These are phyloP conservation scores for Dasypolia templi DNA, from an alignment of 2,888 invertebrate genomes.

Conservation along the genomic window DNA sequence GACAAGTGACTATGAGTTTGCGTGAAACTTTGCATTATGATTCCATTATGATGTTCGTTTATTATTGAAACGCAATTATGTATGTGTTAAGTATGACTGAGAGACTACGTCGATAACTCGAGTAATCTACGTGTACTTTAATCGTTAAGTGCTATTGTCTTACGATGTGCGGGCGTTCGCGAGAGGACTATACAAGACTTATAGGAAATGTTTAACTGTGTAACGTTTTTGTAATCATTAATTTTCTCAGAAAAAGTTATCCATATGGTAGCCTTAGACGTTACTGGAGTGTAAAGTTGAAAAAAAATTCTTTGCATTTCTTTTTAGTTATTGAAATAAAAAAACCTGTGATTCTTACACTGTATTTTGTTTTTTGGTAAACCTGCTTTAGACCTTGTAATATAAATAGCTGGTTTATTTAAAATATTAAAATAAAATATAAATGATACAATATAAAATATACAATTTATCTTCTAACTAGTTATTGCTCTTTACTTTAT, in stretches of 20 bases:
- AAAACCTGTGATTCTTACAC: slow-evolving; percentile 89
- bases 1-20: slow-evolving; percentile 79
- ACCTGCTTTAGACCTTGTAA: slow-evolving; percentile 54
- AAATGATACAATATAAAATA: slow-evolving; percentile 57
- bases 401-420: slow-evolving; percentile 60
- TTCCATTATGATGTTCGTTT: slow-evolving; percentile 75
- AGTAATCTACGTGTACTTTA: slow-evolving; percentile 82
- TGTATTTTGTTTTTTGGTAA: slow-evolving; percentile 76
- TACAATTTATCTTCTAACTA: slow-evolving; percentile 63
- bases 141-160: slow-evolving; percentile 87
- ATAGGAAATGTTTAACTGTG: slow-evolving; percentile 89
- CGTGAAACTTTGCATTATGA: slow-evolving; percentile 76
- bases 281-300: slow-evolving; percentile 88
- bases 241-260: slow-evolving; percentile 87
- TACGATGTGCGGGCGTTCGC: slow-evolving; percentile 83
- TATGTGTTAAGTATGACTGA: slow-evolving; percentile 80
- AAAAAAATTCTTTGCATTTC: slow-evolving; percentile 89
- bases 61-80: slow-evolving; percentile 69
- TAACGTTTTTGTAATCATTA: slow-evolving; percentile 90
- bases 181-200: slow-evolving; percentile 89
- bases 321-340: slow-evolving; percentile 89
- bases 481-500: slow-evolving; percentile 57
- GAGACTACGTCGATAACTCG: slow-evolving; percentile 73
- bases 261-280: slow-evolving; percentile 88
- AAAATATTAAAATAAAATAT: slow-evolving; percentile 45